These are phyloP conservation scores for Hetaerina titia DNA, from an alignment of 2,888 invertebrate species.

Conservation along the genomic window DNA sequence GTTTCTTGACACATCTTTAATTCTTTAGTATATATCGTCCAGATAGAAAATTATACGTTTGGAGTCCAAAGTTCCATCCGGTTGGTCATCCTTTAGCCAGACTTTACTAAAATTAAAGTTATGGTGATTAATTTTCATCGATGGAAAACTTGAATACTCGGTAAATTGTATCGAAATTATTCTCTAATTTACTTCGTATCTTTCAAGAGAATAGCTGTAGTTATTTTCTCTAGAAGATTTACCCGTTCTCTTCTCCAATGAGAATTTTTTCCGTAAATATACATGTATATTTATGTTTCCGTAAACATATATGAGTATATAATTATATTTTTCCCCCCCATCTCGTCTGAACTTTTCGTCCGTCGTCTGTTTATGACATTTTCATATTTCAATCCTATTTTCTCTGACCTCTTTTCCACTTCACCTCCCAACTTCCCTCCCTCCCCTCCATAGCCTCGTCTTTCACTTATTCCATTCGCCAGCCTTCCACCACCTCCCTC, in stretches of 20 bases:
- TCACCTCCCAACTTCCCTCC: neutral
- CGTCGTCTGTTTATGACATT: slow-evolving; percentile 21
- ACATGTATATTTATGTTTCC: too few relatives aligned
- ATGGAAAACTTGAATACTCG: neutral
- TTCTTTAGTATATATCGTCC: too few relatives aligned
- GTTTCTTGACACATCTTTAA: too few relatives aligned
- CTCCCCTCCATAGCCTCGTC: neutral
- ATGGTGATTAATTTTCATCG: too few relatives aligned
- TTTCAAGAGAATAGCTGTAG: neutral
- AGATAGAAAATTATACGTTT: too few relatives aligned
- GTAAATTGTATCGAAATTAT: neutral
- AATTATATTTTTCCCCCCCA: neutral
- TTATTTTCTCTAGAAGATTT: neutral
- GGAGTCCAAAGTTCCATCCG: too few relatives aligned
- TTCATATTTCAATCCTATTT: slow-evolving; percentile 10
- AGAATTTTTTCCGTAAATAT: neutral
- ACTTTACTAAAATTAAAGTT: too few relatives aligned
- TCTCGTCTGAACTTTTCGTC: neutral
- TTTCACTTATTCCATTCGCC: neutral
- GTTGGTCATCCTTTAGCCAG: too few relatives aligned
- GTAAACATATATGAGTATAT: too few relatives aligned
- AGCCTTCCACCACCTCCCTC: neutral
- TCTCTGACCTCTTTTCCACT: slow-evolving; percentile 12
- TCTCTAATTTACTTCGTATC: neutral
- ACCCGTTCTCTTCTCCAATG: neutral